Percentiles rank a stretch among this genome's conserved stretches.
phyloP scores from a whole-genome alignment of 2,113 vertebrate genomes.

The Amazona guildingii region DNA sequence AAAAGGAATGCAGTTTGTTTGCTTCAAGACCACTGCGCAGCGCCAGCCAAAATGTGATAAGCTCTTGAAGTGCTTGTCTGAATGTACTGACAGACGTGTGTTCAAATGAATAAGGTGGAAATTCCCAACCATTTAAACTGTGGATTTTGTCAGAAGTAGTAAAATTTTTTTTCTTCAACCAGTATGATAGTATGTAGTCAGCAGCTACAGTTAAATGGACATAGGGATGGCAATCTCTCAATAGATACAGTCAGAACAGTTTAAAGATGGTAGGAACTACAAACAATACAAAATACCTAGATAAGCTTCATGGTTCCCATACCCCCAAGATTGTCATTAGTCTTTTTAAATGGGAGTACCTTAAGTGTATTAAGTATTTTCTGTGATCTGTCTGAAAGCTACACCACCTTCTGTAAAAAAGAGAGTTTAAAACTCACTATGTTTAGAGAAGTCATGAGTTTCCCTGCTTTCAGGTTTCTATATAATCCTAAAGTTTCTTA shows the following conservation, averaged over 20 bases:
- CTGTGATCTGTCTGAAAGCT: background rate
- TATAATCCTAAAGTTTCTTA: background rate
- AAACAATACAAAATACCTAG: background rate
- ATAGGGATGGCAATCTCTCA: background rate
- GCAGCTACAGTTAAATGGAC: background rate
- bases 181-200: background rate
- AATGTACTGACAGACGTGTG: accelerated
- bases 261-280: background rate
- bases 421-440: background rate
- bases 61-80: background rate
- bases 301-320: background rate
- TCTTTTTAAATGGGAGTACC: background rate
- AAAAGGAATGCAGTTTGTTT: background rate
- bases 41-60: background rate
- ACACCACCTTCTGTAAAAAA: background rate
- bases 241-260: background rate
- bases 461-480: background rate
- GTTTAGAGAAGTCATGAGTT: background rate
- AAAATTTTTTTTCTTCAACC: background rate
- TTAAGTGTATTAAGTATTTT: background rate
- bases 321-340: background rate
- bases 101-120: background rate
- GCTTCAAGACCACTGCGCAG: accelerated
- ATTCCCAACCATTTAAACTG: background rate
- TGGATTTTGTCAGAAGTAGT: background rate